Base-by-base conservation (phyloP, 2,888 invertebrate species). In the Drosophila neotestacea region DNA sequence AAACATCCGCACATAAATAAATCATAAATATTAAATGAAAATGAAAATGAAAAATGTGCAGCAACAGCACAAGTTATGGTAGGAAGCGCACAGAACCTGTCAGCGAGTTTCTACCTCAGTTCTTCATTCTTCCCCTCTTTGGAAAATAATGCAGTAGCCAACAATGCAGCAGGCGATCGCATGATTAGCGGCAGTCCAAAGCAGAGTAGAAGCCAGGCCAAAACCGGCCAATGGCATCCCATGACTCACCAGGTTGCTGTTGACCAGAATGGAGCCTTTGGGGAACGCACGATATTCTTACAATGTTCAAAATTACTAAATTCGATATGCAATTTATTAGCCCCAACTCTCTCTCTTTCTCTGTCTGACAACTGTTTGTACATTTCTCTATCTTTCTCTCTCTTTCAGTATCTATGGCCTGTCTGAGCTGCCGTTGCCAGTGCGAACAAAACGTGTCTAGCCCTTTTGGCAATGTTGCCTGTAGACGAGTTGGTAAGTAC, bases 11-110 rank as follows among this genome's bases (percentile, higher is more conserved):
- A 85, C 89, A 88, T 73, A 89, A 89, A 85, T 85, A 85, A 88
- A 85, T 88, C 85, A 85, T 89, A 89, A 89, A 85, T 85, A 89
- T 89, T 88, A 89, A 85, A 85, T 89, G 85, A 85, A 88, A 84
- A 84, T 81, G 83, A 88, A 72, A 74, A 75, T 76, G 89, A 85
- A 88, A 85, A 83, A 82, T 82, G 85, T 85, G 77, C 88, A 65
- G 62, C 42, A 70, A 30, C 41, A 66, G 66, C 69, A 44, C 22
- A 38, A 63, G 74, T 73, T 63, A 65, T 62, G 64, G 58, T 78
- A 79, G 85, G 88, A 82, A 82, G 82, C 80, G 84, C 86, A 83
- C 81, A 83, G 88, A 72, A 83, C 72, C 86, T 83, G 88, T 83
- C 83, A 88, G 83, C 83, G 61, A 61, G 74, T 6, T 4, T 30